A percentile compares a stretch with the other conserved stretches of the same genome.
Conservation (phyloP, 2,113 vertebrate genomes). For the Thunnus thynnus region DNA sequence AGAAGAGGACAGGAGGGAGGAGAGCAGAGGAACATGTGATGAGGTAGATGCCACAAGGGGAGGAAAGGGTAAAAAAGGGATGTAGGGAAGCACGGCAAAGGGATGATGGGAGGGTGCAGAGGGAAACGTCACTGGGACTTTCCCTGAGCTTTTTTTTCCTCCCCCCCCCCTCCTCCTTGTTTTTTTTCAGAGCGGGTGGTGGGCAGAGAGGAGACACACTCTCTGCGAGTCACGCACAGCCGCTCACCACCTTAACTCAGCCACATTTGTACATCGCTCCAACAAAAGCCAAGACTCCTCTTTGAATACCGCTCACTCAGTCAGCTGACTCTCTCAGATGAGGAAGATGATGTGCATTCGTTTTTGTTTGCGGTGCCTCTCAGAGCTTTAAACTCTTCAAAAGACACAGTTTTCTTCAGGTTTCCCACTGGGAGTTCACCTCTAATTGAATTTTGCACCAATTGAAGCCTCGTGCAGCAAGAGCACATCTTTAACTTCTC, state of each 20-base stretch:
- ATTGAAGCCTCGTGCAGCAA: background rate
- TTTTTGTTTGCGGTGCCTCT: background rate
- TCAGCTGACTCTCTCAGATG: slow-evolving; percentile 14
- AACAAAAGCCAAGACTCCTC: slow-evolving; percentile 41
- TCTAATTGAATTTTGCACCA: slow-evolving; percentile 47
- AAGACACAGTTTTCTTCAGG: slow-evolving; percentile 4
- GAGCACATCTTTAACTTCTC: slow-evolving; percentile 7
- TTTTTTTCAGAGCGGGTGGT: slow-evolving; percentile 54
- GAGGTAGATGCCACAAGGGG: slow-evolving; percentile 23
- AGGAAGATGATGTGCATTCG: slow-evolving; percentile 10
- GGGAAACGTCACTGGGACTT: slow-evolving; percentile 73
- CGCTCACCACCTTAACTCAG: slow-evolving; percentile 48
- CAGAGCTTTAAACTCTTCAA: slow-evolving; percentile 18
- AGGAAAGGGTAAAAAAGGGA: slow-evolving; percentile 30
- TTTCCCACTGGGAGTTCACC: slow-evolving; percentile 20
- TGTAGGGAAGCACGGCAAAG: slow-evolving; percentile 33
- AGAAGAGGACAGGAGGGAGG: slow-evolving; percentile 9
- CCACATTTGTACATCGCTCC: slow-evolving; percentile 25
- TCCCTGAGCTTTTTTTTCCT: slow-evolving; percentile 44
- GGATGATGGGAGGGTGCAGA: slow-evolving; percentile 50
- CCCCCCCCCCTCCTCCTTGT: background rate
- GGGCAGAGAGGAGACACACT: slow-evolving; percentile 42
- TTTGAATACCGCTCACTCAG: slow-evolving; percentile 25
- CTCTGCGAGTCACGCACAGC: slow-evolving; percentile 58
- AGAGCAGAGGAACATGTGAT: slow-evolving; percentile 7